phyloP scores from a whole-genome alignment of 2,797 vertebrate genomes.

The Podarcis siculus region DNA sequence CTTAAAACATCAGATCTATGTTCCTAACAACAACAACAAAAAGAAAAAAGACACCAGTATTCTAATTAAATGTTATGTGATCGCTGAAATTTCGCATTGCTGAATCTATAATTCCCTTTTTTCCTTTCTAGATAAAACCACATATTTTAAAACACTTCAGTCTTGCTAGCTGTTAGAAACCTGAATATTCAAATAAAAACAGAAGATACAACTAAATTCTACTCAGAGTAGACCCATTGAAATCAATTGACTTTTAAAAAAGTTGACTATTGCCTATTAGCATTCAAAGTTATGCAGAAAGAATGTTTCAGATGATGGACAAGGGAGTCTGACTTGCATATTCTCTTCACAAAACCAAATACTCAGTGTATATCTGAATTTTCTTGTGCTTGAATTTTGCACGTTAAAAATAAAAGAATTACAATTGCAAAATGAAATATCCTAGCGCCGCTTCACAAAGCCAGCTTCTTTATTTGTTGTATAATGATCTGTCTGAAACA shows the following conservation, averaged over 20 bases:
- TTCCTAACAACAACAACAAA: conserved; percentile 1
- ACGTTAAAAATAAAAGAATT: not conserved
- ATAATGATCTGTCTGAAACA: not conserved
- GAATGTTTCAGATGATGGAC: accelerated
- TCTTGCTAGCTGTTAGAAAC: not conserved
- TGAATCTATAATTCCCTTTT: conserved; percentile 45
- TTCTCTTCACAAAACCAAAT: not conserved
- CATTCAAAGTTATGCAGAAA: not conserved
- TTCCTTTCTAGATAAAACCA: conserved; percentile 29
- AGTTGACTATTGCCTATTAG: too few species aligned
- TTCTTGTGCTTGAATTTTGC: not conserved
- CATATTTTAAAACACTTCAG: conserved; percentile 13
- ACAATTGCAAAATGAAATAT: not conserved
- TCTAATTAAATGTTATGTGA: conserved; percentile 17
- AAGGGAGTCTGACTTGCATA: not conserved
- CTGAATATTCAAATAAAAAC: not conserved
- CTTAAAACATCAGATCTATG: not conserved
- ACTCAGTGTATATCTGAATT: not conserved
- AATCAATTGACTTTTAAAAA: too few species aligned
- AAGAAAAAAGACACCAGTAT: not conserved
- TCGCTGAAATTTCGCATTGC: conserved; percentile 49
- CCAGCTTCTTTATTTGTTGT: not conserved
- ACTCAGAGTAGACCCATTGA: too few species aligned
- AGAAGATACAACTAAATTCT: not conserved
- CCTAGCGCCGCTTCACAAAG: not conserved